These are phyloP conservation scores for Cochlearius cochlearius DNA, from an alignment of 2,113 vertebrate species.

Conservation along the genomic window DNA sequence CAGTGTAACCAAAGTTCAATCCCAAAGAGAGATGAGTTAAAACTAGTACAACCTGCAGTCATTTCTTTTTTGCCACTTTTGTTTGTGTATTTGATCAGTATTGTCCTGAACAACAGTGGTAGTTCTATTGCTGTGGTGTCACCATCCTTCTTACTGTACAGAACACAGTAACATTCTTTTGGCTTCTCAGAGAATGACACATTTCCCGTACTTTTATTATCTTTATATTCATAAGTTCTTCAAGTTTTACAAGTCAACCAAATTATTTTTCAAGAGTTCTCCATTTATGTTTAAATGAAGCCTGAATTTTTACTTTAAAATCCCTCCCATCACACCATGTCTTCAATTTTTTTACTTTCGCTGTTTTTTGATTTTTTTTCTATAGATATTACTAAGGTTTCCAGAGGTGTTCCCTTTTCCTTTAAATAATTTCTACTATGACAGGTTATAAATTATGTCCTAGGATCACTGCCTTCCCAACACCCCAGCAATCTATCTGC, in stretches of 20 bases:
- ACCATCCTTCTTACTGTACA: background rate
- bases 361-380: background rate
- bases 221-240: background rate
- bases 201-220: background rate
- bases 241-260: background rate
- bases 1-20: background rate
- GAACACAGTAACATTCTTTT: rapidly evolving
- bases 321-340: background rate
- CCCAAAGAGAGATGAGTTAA: background rate
- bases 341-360: background rate
- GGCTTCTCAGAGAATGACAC: background rate
- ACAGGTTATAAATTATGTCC: constrained; percentile 16
- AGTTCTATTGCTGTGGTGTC: background rate
- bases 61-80: background rate
- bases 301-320: background rate
- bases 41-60: background rate
- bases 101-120: background rate
- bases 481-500: background rate
- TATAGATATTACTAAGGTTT: background rate
- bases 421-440: background rate
- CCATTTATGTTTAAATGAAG: background rate
- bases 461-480: background rate
- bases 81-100: background rate
- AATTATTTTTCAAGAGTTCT: background rate
- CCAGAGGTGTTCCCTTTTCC: background rate